Percentiles rank a stretch among this genome's conserved stretches.
Conservation (phyloP, 2,888 invertebrate species). For the Zygogramma bicolorata region DNA sequence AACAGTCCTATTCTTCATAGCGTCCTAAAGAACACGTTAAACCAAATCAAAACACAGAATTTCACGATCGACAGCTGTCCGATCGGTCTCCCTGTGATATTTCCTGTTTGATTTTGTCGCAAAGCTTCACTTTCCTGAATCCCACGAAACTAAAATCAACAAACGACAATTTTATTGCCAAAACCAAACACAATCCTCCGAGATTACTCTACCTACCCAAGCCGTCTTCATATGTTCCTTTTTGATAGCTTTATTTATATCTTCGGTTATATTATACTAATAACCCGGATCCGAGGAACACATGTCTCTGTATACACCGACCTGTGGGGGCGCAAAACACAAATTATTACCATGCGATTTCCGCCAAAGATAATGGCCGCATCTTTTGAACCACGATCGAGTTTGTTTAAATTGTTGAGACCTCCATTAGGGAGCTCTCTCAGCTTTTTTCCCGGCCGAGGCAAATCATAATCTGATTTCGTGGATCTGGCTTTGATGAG, state of each 20-base stretch:
- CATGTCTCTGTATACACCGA: constrained; percentile 46
- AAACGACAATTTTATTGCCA: constrained; percentile 55
- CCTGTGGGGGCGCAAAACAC: constrained; percentile 52
- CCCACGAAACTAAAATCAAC: constrained; percentile 36
- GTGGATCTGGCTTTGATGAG: constrained; percentile 4
- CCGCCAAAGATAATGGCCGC: constrained; percentile 57
- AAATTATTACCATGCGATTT: constrained; percentile 54
- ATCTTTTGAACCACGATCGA: constrained; percentile 54
- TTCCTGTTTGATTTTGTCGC: background rate
- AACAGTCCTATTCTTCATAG: too few relatives aligned
- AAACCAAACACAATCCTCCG: constrained; percentile 39
- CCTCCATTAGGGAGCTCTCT: constrained; percentile 44
- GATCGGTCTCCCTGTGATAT: background rate
- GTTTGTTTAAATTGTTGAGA: constrained; percentile 45
- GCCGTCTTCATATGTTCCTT: constrained; percentile 45
- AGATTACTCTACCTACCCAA: constrained; percentile 38
- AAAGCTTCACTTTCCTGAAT: background rate
- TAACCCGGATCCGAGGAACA: constrained; percentile 58
- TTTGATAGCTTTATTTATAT: constrained; percentile 50
- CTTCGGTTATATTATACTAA: constrained; percentile 55
- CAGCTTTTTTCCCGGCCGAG: constrained; percentile 7
- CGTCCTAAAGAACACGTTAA: too few relatives aligned
- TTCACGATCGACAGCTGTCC: background rate
- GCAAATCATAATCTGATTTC: constrained; percentile 11
- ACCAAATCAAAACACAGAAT: background rate